Conservation (phyloP, 1,140 invertebrate species). For the Heliconius congener region DNA sequence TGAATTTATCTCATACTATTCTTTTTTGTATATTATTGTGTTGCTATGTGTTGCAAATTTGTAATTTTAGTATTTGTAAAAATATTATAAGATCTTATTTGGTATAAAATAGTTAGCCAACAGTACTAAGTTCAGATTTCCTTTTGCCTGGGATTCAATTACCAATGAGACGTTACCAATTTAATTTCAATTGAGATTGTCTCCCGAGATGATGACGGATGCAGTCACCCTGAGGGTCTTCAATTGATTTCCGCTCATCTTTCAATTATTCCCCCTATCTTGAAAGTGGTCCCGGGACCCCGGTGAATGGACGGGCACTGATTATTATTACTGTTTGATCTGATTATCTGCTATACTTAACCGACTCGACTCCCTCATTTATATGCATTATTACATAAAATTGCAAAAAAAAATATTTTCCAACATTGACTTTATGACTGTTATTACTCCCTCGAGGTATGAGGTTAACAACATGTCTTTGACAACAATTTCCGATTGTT, state of each 20-base stretch:
- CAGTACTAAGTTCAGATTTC: slow-evolving; percentile 25
- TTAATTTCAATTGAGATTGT: slow-evolving; percentile 60
- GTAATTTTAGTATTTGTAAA: too few species aligned
- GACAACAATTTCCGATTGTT: slow-evolving; percentile 21
- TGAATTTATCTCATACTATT: not conserved
- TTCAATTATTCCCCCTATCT: slow-evolving; percentile 54
- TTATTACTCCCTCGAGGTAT: slow-evolving; percentile 20
- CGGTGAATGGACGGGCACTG: slow-evolving; percentile 33
- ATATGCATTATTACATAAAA: not conserved
- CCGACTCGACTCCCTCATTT: not conserved
- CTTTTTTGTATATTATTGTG: not conserved
- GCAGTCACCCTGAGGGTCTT: slow-evolving; percentile 52
- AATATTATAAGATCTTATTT: too few species aligned
- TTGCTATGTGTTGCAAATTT: not conserved
- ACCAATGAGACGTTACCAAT: slow-evolving; percentile 50
- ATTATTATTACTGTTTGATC: slow-evolving; percentile 40
- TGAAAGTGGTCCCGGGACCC: slow-evolving; percentile 37
- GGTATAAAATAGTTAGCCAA: not conserved
- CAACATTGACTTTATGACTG: not conserved
- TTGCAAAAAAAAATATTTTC: not conserved
- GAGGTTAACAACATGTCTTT: slow-evolving; percentile 17
- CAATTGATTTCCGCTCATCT: slow-evolving; percentile 62
- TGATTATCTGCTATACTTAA: slow-evolving; percentile 23
- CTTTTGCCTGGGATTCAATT: slow-evolving; percentile 24
- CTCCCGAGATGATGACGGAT: slow-evolving; percentile 61